Evolutionary conservation across 2,888 invertebrate genomes (phyloP), one percentile per base, ranked within the genome.

Genomic region (Mechanitis messenoides): DNA sequence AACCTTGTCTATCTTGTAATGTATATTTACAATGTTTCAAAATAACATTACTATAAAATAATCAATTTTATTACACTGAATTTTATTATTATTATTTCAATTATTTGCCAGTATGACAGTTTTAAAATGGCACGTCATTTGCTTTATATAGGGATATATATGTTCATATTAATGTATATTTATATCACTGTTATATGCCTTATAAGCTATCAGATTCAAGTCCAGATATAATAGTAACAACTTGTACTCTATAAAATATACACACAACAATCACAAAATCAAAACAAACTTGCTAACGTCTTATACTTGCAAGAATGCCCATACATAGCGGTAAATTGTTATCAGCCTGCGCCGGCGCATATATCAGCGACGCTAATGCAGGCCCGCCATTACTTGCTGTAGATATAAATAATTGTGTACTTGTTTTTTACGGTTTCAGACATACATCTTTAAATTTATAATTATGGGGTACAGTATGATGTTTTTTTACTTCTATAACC

Each of bases 251-350:
- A 31, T 50, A 50, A 47, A 47, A 6, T 31, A 50, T n/a, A 31
- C 42, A 9, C 42, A 42, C 11, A 50, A 9, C 31, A 50, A 50
- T 50, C 50, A 31, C 50, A 31, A 31, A 50, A 50, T 50, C 50
- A 50, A 50, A 50, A 50, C 31, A 50, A 31, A 28, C 28, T 7
- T 42, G 42, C 31, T 50, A 31, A 50, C 50, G 50, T 50, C 50
- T 50, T 50, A 31, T 50, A 50, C 50, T 50, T 9, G 50, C 50
- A 53, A 58, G 35, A 45, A 59, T 62, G 59, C 53, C 53, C 57
- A 47, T 61, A 61, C 56, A 47, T 61, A 61, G 61, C 61, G 61
- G 63, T 63, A 61, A 42, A 59, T 31, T 46, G 55, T 66, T 66
- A 66, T 66, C 66, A 60, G 55, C 28, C 31, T 50, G 50, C 50